Evolutionary conservation across 2,888 invertebrate genomes (phyloP), one percentile per base, ranked within the genome.

Genomic region (Sarcophaga rosellei): DNA sequence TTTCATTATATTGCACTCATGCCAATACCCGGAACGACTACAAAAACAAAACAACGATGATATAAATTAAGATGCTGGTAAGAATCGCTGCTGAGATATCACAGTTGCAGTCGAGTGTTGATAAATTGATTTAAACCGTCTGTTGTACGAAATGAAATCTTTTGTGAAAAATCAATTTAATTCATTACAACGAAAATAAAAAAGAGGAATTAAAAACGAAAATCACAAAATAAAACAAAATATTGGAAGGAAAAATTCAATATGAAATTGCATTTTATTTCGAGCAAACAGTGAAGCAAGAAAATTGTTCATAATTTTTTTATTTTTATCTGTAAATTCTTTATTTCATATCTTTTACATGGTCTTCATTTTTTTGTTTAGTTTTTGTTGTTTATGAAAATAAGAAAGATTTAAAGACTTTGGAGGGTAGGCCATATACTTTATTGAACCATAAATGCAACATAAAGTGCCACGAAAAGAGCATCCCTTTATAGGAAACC

Each of bases 71-170:
- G 35, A 35, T 0, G 35, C 35, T 35, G 10, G 1, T 10, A 35
- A 35, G 10, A 35, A 35, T 35, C 8, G 35, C 35, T 35, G 35
- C 6, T 35, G 35, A 35, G 35, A 35, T 35, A 35, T 35, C 35
- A 35, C 35, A 35, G 35, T 35, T 35, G 53, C 17, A 53, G 53
- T 68, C 59, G 59, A 73, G 20, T 73, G 73, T 17, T 77, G 72
- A 82, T 77, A 77, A 82, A 77, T 61, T 82, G 77, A 72, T 76
- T 76, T 72, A 59, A 45, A 72, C 35, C n/a, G 20, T 72, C 65
- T 21, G 23, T 45, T 61, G n/a, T 59, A 45, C 4, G 12, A 15
- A 25, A 15, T 66, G 45, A 35, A 77, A 73, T 23, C 11, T 61
- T 68, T 61, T n/a, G 21, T 73, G 68, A 35, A 73, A 73, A 83